These are phyloP conservation scores for Myotis daubentonii DNA, from an alignment of 2,797 vertebrate genomes.

Conservation along the genomic window DNA sequence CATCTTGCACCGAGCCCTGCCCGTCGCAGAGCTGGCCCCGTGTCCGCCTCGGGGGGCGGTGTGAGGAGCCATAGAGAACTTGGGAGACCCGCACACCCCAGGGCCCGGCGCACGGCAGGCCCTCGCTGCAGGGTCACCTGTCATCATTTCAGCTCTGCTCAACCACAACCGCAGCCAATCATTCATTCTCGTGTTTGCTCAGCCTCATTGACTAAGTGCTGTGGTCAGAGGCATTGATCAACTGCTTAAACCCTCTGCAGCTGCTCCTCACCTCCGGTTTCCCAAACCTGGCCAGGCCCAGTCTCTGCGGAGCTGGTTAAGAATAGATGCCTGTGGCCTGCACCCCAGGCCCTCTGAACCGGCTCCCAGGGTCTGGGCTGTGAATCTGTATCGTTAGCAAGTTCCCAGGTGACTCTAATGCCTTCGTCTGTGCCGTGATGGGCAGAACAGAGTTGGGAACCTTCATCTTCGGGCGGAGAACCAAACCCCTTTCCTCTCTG, in stretches of 20 bases:
- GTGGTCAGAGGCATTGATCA: background rate
- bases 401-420: too few species aligned
- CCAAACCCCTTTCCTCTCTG: background rate
- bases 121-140: background rate
- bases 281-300: background rate
- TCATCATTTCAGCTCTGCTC: constrained; percentile 28
- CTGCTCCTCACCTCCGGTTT: background rate
- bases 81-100: fast-evolving
- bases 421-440: fast-evolving
- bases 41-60: fast-evolving
- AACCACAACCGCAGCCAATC: background rate
- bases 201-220: constrained; percentile 6
- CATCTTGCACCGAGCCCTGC: background rate
- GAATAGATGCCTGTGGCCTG: background rate
- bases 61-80: background rate
- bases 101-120: background rate
- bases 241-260: background rate
- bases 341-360: background rate
- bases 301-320: background rate
- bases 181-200: constrained; percentile 12
- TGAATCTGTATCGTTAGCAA: background rate
- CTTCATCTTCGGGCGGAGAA: background rate
- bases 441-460: background rate
- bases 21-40: fast-evolving
- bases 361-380: background rate